Conservation (phyloP, 2,888 invertebrate genomes). For the Sycophila texana region DNA sequence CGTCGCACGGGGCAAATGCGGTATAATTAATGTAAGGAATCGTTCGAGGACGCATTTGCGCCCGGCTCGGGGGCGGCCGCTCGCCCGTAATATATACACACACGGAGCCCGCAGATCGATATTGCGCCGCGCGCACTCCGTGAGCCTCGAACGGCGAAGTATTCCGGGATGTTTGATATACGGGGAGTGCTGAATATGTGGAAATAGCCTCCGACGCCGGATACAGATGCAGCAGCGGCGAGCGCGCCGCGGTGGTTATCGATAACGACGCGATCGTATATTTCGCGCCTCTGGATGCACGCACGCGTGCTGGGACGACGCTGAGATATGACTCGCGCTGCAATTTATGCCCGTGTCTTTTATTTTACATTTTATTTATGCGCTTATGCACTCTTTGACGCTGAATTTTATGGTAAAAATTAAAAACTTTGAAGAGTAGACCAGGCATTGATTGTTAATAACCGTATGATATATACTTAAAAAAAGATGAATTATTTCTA, state of each 20-base stretch:
- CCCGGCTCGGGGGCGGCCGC: background rate
- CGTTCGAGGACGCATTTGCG: conserved; percentile 47
- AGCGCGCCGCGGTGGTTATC: background rate
- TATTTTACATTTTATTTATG: no score
- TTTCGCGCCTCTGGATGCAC: background rate
- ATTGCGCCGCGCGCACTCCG: background rate
- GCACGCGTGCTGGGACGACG: background rate
- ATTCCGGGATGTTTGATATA: background rate
- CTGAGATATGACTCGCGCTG: background rate
- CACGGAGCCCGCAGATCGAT: conserved; percentile 12
- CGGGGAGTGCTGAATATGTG: background rate
- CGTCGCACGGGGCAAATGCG: conserved; percentile 59
- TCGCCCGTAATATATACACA: no score
- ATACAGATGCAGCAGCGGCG: background rate
- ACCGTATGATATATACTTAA: no score
- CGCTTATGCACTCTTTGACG: no score
- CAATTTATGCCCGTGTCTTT: background rate
- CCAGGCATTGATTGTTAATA: no score
- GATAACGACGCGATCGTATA: conserved; percentile 7
- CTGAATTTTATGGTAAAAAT: no score
- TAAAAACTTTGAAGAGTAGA: no score
- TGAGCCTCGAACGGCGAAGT: no score
- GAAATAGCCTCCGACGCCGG: background rate
- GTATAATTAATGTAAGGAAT: conserved; percentile 65
- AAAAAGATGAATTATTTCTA: no score